Evolutionary conservation across 2,797 vertebrate genomes (phyloP).

Genomic region (Coccyzus lansbergi): DNA sequence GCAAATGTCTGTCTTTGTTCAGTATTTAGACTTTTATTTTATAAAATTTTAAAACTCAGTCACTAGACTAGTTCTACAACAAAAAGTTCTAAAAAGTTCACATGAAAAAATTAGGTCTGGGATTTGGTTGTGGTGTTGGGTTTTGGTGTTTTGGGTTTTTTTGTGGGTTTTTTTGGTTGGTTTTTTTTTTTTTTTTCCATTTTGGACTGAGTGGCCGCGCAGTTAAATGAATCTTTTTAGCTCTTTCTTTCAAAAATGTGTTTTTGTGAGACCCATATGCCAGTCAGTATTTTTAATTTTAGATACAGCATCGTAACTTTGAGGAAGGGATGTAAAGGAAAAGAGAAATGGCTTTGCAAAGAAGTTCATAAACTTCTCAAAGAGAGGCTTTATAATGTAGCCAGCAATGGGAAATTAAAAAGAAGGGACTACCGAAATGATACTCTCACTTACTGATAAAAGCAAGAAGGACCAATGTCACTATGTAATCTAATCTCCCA

Average conservation of each 20-base stretch:
- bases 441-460: not conserved
- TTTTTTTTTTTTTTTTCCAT: not conserved
- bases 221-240: not conserved
- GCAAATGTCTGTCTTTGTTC: not conserved
- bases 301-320: not conserved
- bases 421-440: not conserved
- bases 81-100: not conserved
- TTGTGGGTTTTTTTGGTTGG: too few species aligned
- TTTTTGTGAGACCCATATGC: not conserved
- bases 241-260: not conserved
- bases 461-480: not conserved
- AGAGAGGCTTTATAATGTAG: not conserved
- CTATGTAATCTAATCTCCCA: not conserved
- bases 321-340: not conserved
- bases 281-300: not conserved
- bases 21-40: not conserved
- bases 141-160: too few species aligned
- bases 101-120: not conserved
- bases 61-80: not conserved
- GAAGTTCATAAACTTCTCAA: not conserved
- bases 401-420: not conserved
- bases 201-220: not conserved
- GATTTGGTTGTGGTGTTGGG: not conserved
- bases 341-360: slow-evolving; percentile 18
- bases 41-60: not conserved